phyloP scores from a whole-genome alignment of 2,797 vertebrate genomes.

The Ptychadena robeensis region DNA sequence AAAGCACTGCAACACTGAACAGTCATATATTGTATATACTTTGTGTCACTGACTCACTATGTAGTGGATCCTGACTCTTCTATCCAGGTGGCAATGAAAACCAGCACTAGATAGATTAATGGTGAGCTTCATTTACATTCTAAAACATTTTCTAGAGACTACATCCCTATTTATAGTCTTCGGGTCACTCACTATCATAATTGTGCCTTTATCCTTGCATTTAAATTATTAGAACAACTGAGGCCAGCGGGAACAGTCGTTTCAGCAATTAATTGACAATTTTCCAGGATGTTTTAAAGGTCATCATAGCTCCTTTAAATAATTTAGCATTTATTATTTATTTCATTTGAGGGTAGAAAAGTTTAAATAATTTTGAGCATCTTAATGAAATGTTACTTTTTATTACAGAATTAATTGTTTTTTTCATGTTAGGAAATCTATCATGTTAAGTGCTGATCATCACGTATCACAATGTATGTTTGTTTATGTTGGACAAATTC shows the following conservation, averaged over 20 bases:
- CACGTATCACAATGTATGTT: no score
- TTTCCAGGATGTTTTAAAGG: constrained; percentile 35
- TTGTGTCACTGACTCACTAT: no score
- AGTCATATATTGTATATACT: no score
- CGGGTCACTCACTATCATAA: constrained; percentile 48
- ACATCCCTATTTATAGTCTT: constrained; percentile 25
- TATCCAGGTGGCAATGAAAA: no score
- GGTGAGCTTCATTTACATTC: constrained; percentile 27
- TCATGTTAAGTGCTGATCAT: background rate
- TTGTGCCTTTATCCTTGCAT: constrained; percentile 47
- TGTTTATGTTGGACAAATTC: no score
- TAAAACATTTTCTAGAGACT: constrained; percentile 9
- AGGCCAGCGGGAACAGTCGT: constrained; percentile 31
- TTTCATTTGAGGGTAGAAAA: background rate
- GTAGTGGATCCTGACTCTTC: no score
- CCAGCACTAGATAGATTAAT: background rate
- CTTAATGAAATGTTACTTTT: background rate
- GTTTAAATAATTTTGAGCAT: background rate
- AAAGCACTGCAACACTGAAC: no score
- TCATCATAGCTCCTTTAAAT: constrained; percentile 23
- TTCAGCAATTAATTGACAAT: constrained; percentile 5
- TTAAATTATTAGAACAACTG: constrained; percentile 34
- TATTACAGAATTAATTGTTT: background rate
- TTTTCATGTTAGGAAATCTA: background rate
- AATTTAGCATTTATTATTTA: constrained; percentile 13